These are phyloP conservation scores for Physeter macrocephalus DNA, from an alignment of 2,113 vertebrate species.

Conservation along the genomic window DNA sequence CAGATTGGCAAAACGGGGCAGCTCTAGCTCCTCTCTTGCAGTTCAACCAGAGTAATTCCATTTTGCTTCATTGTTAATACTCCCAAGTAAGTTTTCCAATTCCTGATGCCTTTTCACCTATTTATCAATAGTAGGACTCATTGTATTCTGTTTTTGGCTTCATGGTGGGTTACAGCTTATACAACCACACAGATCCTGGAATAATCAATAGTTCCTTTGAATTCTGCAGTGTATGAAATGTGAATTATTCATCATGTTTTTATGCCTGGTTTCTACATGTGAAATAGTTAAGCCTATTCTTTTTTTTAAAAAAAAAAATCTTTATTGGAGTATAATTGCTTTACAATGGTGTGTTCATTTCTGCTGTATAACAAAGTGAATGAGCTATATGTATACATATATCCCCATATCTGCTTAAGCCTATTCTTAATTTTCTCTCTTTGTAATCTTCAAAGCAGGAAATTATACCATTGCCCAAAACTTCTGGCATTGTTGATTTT, in stretches of 20 bases:
- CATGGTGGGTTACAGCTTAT: constrained; percentile 34
- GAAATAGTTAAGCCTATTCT: constrained; percentile 52
- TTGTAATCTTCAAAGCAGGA: constrained; percentile 53
- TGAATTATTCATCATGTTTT: constrained; percentile 47
- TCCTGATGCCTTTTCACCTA: not conserved
- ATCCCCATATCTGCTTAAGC: not conserved
- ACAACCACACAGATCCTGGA: not conserved
- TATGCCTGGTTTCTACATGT: constrained; percentile 44
- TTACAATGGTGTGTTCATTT: no score
- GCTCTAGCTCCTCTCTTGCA: not conserved
- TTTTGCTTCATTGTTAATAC: constrained; percentile 13
- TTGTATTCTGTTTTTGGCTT: constrained; percentile 41
- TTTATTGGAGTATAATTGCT: no score
- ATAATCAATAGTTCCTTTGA: constrained; percentile 39
- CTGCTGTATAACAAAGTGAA: no score
- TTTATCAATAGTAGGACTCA: not conserved
- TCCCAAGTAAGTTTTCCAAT: not conserved
- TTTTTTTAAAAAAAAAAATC: constrained; percentile 13
- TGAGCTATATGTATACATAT: no score
- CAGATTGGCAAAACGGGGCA: not conserved
- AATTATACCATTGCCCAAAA: constrained; percentile 40
- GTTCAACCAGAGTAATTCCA: not conserved
- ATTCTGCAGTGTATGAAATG: constrained; percentile 1
- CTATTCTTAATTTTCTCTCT: constrained; percentile 66
- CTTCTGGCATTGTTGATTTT: constrained; percentile 27